Percentiles rank a stretch among this genome's conserved stretches.
phyloP scores from a whole-genome alignment of 2,888 invertebrate species.

The Ashinkailepas kermadecensis region DNA sequence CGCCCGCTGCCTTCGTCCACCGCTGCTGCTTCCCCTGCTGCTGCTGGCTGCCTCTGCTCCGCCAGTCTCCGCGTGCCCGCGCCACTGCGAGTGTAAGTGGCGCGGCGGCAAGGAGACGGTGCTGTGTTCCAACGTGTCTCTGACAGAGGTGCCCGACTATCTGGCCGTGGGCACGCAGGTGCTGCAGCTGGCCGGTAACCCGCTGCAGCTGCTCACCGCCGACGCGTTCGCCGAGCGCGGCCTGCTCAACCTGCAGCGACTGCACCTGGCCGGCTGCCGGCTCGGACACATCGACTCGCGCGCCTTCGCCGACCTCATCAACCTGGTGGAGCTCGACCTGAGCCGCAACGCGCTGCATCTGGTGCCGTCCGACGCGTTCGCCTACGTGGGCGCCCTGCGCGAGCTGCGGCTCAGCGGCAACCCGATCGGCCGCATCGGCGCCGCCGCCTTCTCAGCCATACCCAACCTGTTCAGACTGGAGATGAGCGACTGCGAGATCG shows the following conservation, averaged over 20 bases:
- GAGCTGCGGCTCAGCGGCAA: slow-evolving; percentile 69
- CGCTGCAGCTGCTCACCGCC: slow-evolving; percentile 69
- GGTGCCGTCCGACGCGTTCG: slow-evolving; percentile 71
- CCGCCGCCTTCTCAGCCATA: slow-evolving; percentile 50
- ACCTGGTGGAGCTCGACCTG: slow-evolving; percentile 81
- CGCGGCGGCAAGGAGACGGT: slow-evolving; percentile 80
- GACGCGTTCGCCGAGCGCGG: slow-evolving; percentile 74
- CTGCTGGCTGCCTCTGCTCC: neutral
- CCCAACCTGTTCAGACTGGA: slow-evolving; percentile 65
- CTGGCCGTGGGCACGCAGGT: slow-evolving; percentile 85
- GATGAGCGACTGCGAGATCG: slow-evolving; percentile 62
- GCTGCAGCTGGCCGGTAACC: slow-evolving; percentile 79
- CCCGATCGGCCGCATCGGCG: slow-evolving; percentile 60
- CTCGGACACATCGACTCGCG: slow-evolving; percentile 76
- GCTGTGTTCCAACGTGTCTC: slow-evolving; percentile 73
- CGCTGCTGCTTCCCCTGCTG: neutral
- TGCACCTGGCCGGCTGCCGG: slow-evolving; percentile 72
- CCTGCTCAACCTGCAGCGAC: slow-evolving; percentile 75
- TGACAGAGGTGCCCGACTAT: slow-evolving; percentile 75
- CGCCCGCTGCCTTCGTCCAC: neutral
- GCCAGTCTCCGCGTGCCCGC: too few relatives aligned
- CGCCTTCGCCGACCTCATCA: slow-evolving; percentile 77
- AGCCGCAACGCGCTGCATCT: slow-evolving; percentile 72
- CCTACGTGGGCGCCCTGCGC: slow-evolving; percentile 68
- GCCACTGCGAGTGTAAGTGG: slow-evolving; percentile 47